These are phyloP conservation scores for Apolygus lucorum DNA, from an alignment of 1,140 invertebrate species.

Conservation along the genomic window DNA sequence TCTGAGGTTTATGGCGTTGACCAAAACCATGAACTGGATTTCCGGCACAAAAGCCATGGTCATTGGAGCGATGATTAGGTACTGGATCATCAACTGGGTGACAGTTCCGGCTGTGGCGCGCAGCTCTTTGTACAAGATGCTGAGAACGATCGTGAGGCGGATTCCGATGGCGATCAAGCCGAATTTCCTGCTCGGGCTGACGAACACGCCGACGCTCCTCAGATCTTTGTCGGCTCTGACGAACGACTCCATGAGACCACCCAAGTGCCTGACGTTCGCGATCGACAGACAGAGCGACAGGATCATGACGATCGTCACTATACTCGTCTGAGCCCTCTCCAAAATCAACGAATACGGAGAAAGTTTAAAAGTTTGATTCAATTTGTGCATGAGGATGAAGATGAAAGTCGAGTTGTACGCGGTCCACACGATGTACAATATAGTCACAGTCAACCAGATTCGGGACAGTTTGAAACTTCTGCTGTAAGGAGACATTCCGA, in stretches of 20 bases:
- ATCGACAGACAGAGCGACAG: not conserved
- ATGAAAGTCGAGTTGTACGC: not conserved
- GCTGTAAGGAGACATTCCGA: not conserved
- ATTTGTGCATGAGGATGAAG: not conserved
- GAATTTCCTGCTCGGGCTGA: not conserved
- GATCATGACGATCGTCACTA: not conserved
- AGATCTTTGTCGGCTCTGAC: not conserved
- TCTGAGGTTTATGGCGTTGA: not conserved
- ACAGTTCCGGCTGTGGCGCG: not conserved
- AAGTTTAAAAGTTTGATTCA: too few species aligned
- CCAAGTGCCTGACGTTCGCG: not conserved
- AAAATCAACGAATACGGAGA: not conserved
- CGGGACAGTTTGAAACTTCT: not conserved
- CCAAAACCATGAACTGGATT: not conserved
- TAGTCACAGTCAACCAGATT: not conserved
- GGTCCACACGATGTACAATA: not conserved
- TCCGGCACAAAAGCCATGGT: not conserved
- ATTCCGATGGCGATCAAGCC: not conserved
- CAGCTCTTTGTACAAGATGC: not conserved
- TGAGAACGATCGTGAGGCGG: not conserved
- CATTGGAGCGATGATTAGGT: not conserved
- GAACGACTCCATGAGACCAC: not conserved
- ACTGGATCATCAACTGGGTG: not conserved
- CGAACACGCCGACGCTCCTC: not conserved
- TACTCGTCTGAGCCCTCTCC: not conserved